Evolutionary conservation across 2,113 vertebrate species (phyloP).

Genomic region (Labeo catla): DNA sequence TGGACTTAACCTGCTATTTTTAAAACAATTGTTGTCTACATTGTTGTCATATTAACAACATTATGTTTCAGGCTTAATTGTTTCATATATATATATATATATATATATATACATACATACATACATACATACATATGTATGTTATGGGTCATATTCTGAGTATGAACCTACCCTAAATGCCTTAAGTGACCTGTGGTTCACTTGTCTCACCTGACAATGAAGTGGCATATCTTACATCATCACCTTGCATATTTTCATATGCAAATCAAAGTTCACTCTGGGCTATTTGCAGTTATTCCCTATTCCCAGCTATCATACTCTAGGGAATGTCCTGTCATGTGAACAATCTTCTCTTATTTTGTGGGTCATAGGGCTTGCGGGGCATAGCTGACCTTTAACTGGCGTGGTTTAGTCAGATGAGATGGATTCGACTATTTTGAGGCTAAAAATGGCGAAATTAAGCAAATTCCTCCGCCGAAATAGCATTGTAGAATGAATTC

Average conservation of each 20-base stretch:
- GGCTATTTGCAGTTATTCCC: not conserved
- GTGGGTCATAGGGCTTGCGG: constrained; percentile 38
- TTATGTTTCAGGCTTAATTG: not conserved
- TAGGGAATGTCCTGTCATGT: constrained; percentile 9
- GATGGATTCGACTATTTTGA: constrained; percentile 41
- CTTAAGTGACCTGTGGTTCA: not conserved
- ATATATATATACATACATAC: no score
- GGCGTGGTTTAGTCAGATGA: constrained; percentile 28
- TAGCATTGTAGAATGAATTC: constrained; percentile 56
- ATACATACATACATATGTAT: no score
- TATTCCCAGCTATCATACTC: not conserved
- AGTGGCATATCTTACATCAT: not conserved
- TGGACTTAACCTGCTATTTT: not conserved
- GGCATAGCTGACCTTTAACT: constrained; percentile 31
- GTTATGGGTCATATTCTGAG: not conserved
- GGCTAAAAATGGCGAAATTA: constrained; percentile 51
- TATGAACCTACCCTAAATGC: not conserved
- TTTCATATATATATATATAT: no score
- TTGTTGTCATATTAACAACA: not conserved
- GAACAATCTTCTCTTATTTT: not conserved
- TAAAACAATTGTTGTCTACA: not conserved
- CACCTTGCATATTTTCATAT: not conserved
- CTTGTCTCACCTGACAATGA: not conserved
- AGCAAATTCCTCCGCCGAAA: constrained; percentile 62
- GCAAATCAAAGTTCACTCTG: constrained; percentile 21